Conservation (phyloP, 2,888 invertebrate genomes). For the Hydropsyche betteni region DNA sequence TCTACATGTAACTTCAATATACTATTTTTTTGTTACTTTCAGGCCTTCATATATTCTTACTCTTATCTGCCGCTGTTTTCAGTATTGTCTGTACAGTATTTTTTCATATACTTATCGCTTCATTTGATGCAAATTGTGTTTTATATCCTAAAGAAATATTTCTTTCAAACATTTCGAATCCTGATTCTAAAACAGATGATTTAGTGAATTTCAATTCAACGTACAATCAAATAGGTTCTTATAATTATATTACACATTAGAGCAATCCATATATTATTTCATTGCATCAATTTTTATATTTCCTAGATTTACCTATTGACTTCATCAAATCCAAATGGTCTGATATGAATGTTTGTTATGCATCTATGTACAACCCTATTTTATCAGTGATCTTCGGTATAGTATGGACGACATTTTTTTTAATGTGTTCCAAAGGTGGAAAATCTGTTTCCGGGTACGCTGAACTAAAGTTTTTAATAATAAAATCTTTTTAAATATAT, state of each 20-base stretch:
- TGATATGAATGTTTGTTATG: constrained; percentile 56
- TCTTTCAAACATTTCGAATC: neutral
- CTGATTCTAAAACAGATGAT: neutral
- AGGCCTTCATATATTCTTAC: constrained; percentile 44
- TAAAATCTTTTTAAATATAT: neutral
- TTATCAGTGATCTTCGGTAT: constrained; percentile 64
- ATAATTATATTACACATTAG: neutral
- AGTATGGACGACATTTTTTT: constrained; percentile 64
- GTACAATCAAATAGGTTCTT: constrained; percentile 15
- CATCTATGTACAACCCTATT: constrained; percentile 63
- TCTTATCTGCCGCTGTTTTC: constrained; percentile 24
- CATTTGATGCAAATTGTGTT: constrained; percentile 44
- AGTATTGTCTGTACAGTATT: constrained; percentile 38
- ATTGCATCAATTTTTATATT: constrained; percentile 27
- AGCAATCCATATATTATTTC: neutral
- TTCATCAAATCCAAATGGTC: constrained; percentile 46
- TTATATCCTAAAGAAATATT: constrained; percentile 37
- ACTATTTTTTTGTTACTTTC: constrained; percentile 23
- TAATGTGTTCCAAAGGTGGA: constrained; percentile 66
- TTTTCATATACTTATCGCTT: constrained; percentile 33
- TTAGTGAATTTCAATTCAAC: neutral
- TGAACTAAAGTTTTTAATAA: neutral
- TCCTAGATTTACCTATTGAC: constrained; percentile 35
- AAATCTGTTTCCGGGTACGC: constrained; percentile 60
- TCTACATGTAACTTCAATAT: no score